Percentiles rank a stretch among this genome's conserved stretches.
phyloP scores from a whole-genome alignment of 2,888 invertebrate species.

The Polietes domitor region DNA sequence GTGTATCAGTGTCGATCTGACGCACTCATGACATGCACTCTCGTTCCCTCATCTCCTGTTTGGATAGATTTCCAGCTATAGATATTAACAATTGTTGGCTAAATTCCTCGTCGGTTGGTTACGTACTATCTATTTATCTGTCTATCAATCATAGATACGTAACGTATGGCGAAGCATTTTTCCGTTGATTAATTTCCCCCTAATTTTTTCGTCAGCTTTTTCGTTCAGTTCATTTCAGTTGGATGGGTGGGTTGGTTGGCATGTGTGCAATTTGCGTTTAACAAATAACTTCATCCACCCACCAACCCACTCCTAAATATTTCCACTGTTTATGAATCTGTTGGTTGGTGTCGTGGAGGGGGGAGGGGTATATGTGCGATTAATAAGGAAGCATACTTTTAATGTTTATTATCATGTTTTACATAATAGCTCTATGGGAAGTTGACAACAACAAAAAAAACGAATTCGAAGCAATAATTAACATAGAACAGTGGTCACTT shows the following conservation, averaged over 20 bases:
- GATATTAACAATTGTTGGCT: conserved; percentile 46
- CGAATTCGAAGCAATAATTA: not conserved
- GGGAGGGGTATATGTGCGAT: too few relatives aligned
- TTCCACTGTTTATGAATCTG: not conserved
- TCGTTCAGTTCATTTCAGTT: not conserved
- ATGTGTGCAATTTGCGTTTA: not conserved
- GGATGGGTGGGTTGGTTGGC: not conserved
- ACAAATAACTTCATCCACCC: not conserved
- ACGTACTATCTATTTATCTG: not conserved
- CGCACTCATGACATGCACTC: not conserved
- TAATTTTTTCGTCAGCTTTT: not conserved
- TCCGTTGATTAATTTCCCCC: conserved; percentile 48
- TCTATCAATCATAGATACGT: conserved; percentile 51
- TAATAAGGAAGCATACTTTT: conserved; percentile 63
- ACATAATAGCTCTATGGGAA: conserved; percentile 69
- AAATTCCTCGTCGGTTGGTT: conserved; percentile 39
- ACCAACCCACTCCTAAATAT: not conserved
- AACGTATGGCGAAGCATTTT: conserved; percentile 25
- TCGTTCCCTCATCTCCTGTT: not conserved
- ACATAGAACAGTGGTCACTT: conserved; percentile 1
- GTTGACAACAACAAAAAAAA: conserved; percentile 12
- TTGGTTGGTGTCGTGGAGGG: not conserved
- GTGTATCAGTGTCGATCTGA: not conserved
- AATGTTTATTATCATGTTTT: conserved; percentile 72
- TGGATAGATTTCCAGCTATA: not conserved